Evolutionary conservation across 2,113 vertebrate species (phyloP).

Genomic region (Psophia crepitans): DNA sequence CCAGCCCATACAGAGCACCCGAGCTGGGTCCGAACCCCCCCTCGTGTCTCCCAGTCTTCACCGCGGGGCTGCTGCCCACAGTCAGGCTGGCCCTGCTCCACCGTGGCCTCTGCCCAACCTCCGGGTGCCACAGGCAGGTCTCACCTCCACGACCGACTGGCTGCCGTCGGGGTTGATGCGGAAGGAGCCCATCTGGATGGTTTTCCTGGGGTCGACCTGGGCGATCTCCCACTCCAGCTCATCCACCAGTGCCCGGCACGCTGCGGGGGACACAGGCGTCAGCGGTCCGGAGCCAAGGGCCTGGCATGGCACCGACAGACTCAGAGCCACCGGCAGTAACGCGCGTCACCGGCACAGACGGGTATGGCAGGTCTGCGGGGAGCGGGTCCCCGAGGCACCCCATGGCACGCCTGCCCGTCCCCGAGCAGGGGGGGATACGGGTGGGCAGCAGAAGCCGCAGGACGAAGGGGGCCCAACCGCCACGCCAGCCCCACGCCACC

Average conservation of each 20-base stretch:
- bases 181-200: constrained; percentile 93
- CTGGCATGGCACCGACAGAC: fast-evolving
- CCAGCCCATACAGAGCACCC: background rate
- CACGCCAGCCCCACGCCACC: fast-evolving
- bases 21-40: fast-evolving
- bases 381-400: background rate
- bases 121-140: background rate
- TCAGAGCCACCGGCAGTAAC: background rate
- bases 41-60: background rate
- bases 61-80: too few species aligned
- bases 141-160: constrained; percentile 92
- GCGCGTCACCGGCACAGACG: too few species aligned
- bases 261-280: constrained; percentile 38
- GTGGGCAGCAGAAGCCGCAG: background rate
- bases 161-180: constrained; percentile 95
- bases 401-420: fast-evolving
- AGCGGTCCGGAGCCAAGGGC: fast-evolving
- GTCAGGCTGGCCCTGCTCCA: background rate
- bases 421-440: fast-evolving
- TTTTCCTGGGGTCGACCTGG: constrained; percentile 90
- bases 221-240: constrained; percentile 96
- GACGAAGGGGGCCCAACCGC: fast-evolving
- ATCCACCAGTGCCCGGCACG: constrained; percentile 93
- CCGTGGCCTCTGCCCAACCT: background rate
- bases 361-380: background rate